These are phyloP conservation scores for Lacanobia wlatinum DNA, from an alignment of 2,888 invertebrate genomes.

Conservation along the genomic window DNA sequence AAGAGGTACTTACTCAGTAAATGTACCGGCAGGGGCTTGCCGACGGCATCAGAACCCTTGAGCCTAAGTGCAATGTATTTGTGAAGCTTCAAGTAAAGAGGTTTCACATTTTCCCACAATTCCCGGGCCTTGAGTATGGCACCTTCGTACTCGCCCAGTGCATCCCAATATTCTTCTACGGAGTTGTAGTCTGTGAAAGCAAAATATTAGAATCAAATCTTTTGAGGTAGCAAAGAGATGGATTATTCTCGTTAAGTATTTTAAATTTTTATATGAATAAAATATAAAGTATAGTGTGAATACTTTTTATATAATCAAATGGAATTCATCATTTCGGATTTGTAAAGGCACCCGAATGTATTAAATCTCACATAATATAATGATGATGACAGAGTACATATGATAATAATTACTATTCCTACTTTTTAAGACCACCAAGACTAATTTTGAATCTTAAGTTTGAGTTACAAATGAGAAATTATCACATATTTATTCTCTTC, in stretches of 20 bases:
- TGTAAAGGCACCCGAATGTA: not conserved
- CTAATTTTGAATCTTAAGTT: constrained; percentile 4
- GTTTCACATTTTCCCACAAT: constrained; percentile 90
- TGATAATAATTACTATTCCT: not conserved
- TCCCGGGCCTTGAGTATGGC: constrained; percentile 88
- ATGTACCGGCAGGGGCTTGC: constrained; percentile 87
- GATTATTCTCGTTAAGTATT: not conserved
- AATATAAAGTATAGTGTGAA: no score
- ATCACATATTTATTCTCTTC: constrained; percentile 35
- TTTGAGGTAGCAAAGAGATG: not conserved
- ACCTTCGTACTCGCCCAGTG: constrained; percentile 87
- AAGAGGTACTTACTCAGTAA: constrained; percentile 87
- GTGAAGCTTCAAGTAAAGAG: constrained; percentile 89
- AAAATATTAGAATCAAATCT: constrained; percentile 15
- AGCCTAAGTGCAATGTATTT: constrained; percentile 88
- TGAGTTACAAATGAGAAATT: constrained; percentile 23
- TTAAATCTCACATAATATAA: not conserved
- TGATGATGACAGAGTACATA: not conserved
- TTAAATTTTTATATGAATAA: no score
- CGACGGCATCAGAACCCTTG: constrained; percentile 86
- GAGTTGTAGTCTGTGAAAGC: constrained; percentile 79
- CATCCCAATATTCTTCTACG: constrained; percentile 91
- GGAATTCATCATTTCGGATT: not conserved
- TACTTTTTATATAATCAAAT: not conserved
- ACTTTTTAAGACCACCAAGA: not conserved